Evolutionary conservation across 35 echinoderm and acorn worm species (phyloP), one percentile per base, ranked within the genome.

Genomic region (Anneissia japonica): DNA sequence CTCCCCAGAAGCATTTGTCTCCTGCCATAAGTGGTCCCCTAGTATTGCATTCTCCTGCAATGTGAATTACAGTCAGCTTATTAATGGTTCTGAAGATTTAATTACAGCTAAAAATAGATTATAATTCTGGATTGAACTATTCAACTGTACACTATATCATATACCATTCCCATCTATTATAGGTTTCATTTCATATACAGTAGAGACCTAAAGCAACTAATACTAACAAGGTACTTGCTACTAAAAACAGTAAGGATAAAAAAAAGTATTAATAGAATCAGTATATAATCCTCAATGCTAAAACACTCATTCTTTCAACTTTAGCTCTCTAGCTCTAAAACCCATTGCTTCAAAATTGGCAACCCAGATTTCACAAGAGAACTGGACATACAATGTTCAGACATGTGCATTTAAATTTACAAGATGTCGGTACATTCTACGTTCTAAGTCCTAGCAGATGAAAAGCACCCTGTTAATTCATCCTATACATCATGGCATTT

Each of bases 1-100:
- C 46, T 99, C 96, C 3, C 96, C 96, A 39, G 96, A 99, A 34
- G 96, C 96, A 72, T 94, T 97, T 0, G 96, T 99, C 72, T 99
- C 96, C 34, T 86, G 83, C 96, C 96, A 99, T 34, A 99, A 85
- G 77, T 99, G 96, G 87, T 94, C 96, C 7, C 96, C 96, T 39
- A 89, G 91, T 40, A 99, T 89, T 4, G 89, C 96, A 77, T 99
- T 94, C 56, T 99, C 96, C 96, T 99, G 75, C 11, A 64, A 32
- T 36, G 80, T 35, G 36, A 36, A 35, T 72, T 16, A 56, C 6
- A 46, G 35, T 38, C 14, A 77, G 35, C 38, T 0, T 29, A 31
- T 12, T 3, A 33, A 32, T 41, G 21, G 31, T 19, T 64, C 9
- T 16, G 31, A 5, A 84, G 32, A 45, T 46, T 83, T 43, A 30